Percentiles rank a stretch among this genome's conserved stretches.
phyloP scores from a whole-genome alignment of 2,113 vertebrate species.

The Daboia siamensis region DNA sequence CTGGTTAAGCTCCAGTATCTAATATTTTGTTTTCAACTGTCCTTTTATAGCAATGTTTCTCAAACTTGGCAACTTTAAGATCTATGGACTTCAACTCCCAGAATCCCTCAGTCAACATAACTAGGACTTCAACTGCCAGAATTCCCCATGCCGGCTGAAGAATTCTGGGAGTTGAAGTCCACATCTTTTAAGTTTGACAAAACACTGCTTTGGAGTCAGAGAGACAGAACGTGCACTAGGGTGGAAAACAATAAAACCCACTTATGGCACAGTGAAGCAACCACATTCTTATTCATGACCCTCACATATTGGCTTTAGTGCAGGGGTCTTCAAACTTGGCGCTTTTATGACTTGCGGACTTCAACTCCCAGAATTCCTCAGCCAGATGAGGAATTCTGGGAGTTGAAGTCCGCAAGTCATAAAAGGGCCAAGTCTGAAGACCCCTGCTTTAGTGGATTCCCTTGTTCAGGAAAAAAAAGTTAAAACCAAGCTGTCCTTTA shows the following conservation, averaged over 20 bases:
- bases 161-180: background rate
- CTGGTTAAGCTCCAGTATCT: background rate
- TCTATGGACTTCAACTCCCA: background rate
- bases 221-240: background rate
- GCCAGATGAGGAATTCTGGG: no score
- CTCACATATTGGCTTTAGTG: background rate
- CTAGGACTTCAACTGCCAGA: background rate
- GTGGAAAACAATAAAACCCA: background rate
- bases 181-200: background rate
- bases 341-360: no score
- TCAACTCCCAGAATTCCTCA: no score
- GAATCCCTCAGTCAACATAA: background rate
- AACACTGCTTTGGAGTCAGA: background rate
- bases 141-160: background rate
- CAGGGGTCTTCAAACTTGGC: no score
- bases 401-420: no score
- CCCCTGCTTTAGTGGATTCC: background rate
- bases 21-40: background rate
- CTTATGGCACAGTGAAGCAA: background rate
- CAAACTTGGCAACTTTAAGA: background rate
- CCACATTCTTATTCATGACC: background rate
- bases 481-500: background rate
- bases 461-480: background rate
- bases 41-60: background rate
- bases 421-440: no score